Base-by-base conservation (phyloP, 1,140 invertebrate genomes). In the honey bee (Apis mellifera) region DNA sequence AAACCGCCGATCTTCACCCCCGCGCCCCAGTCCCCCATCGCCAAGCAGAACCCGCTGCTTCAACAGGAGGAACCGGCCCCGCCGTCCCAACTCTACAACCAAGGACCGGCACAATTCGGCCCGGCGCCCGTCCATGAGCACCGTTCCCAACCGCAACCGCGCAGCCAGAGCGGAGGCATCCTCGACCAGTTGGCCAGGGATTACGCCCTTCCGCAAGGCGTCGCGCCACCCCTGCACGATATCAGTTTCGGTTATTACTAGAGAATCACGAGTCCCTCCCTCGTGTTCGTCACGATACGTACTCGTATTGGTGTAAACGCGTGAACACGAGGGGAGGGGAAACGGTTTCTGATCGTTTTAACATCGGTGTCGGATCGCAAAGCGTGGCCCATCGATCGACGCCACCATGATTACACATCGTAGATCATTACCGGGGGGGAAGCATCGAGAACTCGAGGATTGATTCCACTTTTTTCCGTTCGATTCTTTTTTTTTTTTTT, bases 151-250 rank as follows among this genome's bases (percentile, higher is more conserved):
- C 91, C 91, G 8, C 92, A 93, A 69, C 81, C 92, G 26, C 84
- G 94, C 88, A 91, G 93, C 87, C 78, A 89, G 90, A 91, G 92
- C 50, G 95, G 95, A 62, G 96, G 96, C n/a, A 95, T 97, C 90
- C 93, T 97, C 23, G 97, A 97, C 89, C 96, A 97, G 89, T 94
- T 97, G n/a, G 96, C 97, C 26, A 96, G 96, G 89, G 97, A 98
- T 85, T 97, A 97, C 89, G 96, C 97, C 19, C 92, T 98, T 26
- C 97, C 97, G 0, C 94, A 96, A 87, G 95, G 95, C 60, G 95
- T 94, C 15, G 95, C 96, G 17, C 94, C 96, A 5, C 95, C 97
- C 0, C 92, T 97, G 23, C 97, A 97, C 89, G 97, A 97, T 90
- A 97, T 97, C 90, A 96, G 96, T 78, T 98, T 97, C 88, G 96